Percentiles rank a stretch among this genome's conserved stretches.
Evolutionary conservation across 2,113 vertebrate species (phyloP).

Genomic region (Peromyscus polionotus): DNA sequence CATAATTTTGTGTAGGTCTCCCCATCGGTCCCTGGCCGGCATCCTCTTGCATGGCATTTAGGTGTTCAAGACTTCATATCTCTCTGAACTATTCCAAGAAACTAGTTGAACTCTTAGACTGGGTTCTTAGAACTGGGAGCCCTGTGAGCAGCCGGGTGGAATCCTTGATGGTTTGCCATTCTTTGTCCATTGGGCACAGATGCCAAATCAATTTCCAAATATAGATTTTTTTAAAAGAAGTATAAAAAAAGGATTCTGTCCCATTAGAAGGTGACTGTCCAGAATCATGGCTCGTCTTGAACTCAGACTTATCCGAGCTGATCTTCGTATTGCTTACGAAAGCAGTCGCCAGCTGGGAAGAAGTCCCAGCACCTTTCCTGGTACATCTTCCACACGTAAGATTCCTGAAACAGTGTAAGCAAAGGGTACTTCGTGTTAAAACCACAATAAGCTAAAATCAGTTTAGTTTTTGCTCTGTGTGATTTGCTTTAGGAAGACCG

Average conservation of each 20-base stretch:
- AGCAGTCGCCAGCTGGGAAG: conserved; percentile 99
- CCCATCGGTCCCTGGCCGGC: conserved; percentile 62
- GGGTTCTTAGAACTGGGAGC: not conserved
- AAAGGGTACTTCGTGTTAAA: not conserved
- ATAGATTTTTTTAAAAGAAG: conserved; percentile 57
- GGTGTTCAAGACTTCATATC: conserved; percentile 67
- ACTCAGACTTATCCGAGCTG: conserved; percentile 91
- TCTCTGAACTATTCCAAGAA: conserved; percentile 68
- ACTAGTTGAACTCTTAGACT: not conserved
- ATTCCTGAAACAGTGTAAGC: conserved; percentile 91
- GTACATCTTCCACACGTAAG: conserved; percentile 99
- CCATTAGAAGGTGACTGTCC: conserved; percentile 55
- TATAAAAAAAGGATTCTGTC: conserved; percentile 17
- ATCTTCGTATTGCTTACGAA: conserved; percentile 99
- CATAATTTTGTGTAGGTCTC: conserved; percentile 71
- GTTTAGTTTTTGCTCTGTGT: not conserved
- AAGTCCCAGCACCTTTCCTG: conserved; percentile 99
- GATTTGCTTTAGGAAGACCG: not conserved
- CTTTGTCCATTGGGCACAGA: conserved; percentile 70
- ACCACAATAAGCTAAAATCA: not conserved
- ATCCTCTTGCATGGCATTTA: conserved; percentile 75
- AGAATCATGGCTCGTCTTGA: conserved; percentile 24
- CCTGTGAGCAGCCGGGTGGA: conserved; percentile 66
- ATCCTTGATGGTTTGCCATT: conserved; percentile 38
- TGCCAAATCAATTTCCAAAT: conserved; percentile 47